Evolutionary conservation across 2,113 vertebrate genomes (phyloP), one percentile per base, ranked within the genome.

Genomic region (Equus quagga): DNA sequence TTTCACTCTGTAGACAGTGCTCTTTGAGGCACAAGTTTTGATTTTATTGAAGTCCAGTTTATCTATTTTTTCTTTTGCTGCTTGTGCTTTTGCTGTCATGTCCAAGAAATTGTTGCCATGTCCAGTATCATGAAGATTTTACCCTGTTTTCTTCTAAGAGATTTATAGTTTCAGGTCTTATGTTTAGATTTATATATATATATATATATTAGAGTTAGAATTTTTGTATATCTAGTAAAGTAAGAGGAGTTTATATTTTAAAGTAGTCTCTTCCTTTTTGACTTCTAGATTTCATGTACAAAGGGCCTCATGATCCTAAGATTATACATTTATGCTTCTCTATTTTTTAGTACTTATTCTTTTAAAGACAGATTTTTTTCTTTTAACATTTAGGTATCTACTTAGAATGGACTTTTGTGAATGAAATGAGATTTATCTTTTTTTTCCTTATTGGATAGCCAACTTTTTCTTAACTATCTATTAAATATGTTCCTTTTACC

Each of bases 161-260:
- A 54, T 82, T 82, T 60, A 41, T 82, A n/a, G 3, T 62, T 41
- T 26, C 28, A 28, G 21, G 2, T 76, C 26, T 51, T 67, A 54
- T 41, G 11, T 79, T 65, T 54, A 62, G 56, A 65, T 28, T 5
- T 33, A 33, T 15, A 41, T 41, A 41, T 41, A 41, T 15, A 64
- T 65, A 3, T 12, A 54, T 76, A 41, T 41, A 41, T 93, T 79
- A 24, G 21, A 36, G 46, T 65, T 93, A 21, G 36, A 41, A 83
- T 64, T 85, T 78, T 85, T 82, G 9, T 72, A 12, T 54, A 41
- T 33, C 18, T 44, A 44, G 9, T 67, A 84, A 76, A 13, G 58
- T 76, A 65, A 64, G 36, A 67, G 79, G 41, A 49, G 60, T 93
- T 93, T 93, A 26, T 78, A 58, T 72, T 82, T 89, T 92, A 49